A percentile compares a stretch with the other conserved stretches of the same genome.
These are phyloP conservation scores for Hyla sarda DNA, from an alignment of 2,113 vertebrate genomes.

Conservation along the genomic window DNA sequence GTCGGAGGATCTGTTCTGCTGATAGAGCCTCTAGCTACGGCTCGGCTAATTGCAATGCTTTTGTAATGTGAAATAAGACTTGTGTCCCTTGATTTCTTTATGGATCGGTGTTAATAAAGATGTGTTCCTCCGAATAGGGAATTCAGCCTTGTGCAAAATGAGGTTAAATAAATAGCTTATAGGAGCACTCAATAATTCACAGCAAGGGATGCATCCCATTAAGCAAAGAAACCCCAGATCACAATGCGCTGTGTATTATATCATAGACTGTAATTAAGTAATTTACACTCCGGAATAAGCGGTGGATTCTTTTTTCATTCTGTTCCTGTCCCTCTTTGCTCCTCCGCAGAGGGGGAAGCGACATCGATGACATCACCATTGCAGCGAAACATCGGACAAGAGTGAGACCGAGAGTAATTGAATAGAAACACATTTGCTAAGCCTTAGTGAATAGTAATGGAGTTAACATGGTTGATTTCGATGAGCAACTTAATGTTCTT, in stretches of 20 bases:
- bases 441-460: slow-evolving; percentile 21
- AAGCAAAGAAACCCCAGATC: slow-evolving; percentile 55
- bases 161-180: slow-evolving; percentile 67
- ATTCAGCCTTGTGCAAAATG: slow-evolving; percentile 62
- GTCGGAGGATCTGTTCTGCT: slow-evolving; percentile 52
- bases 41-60: slow-evolving; percentile 49
- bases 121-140: slow-evolving; percentile 57
- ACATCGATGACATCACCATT: slow-evolving; percentile 30
- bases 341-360: background rate
- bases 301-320: slow-evolving; percentile 38
- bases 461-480: slow-evolving; percentile 36
- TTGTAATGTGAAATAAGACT: slow-evolving; percentile 47
- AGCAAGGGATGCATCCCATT: slow-evolving; percentile 58
- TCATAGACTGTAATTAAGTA: slow-evolving; percentile 56
- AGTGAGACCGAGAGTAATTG: background rate
- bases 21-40: background rate
- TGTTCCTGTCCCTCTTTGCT: background rate
- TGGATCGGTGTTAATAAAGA: slow-evolving; percentile 59
- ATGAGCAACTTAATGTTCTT: background rate
- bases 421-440: slow-evolving; percentile 32
- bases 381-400: slow-evolving; percentile 6
- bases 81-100: slow-evolving; percentile 62
- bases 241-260: slow-evolving; percentile 57
- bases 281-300: slow-evolving; percentile 50
- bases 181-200: slow-evolving; percentile 51